Conservation (phyloP, 2,113 vertebrate species). For the Benitochromis conjunctus region DNA sequence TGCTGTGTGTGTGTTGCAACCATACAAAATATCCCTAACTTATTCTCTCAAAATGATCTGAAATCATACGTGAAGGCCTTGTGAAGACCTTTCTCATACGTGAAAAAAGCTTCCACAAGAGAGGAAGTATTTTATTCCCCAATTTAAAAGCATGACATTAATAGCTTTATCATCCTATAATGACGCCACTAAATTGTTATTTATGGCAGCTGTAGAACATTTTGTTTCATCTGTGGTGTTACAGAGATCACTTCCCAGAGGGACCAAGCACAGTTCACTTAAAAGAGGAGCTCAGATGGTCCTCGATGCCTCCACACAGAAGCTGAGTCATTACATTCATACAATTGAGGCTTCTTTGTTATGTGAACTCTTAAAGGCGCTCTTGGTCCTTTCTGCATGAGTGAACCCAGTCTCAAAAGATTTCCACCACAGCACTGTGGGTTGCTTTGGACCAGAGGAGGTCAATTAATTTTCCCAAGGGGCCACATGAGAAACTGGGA, state of each 20-base stretch:
- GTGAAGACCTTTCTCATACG: no score
- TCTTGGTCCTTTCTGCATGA: background rate
- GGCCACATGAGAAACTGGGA: background rate
- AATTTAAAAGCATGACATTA: background rate
- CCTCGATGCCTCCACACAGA: background rate
- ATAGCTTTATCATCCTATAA: background rate
- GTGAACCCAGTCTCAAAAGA: background rate
- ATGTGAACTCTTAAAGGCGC: background rate
- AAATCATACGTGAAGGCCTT: background rate
- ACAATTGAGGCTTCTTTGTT: background rate
- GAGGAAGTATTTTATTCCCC: fast-evolving
- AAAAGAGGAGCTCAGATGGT: fast-evolving
- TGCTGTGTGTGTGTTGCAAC: background rate
- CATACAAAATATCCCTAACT: background rate
- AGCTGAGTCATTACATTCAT: background rate
- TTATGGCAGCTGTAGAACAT: background rate
- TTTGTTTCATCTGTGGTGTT: background rate
- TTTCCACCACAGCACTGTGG: background rate
- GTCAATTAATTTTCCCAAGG: background rate
- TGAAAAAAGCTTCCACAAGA: fast-evolving
- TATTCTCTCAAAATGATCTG: background rate
- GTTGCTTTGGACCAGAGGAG: background rate
- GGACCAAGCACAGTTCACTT: background rate
- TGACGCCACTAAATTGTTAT: background rate
- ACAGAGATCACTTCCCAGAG: fast-evolving